Evolutionary conservation across 1,140 invertebrate genomes (phyloP).

Genomic region (Drosophila quadrilineata): DNA sequence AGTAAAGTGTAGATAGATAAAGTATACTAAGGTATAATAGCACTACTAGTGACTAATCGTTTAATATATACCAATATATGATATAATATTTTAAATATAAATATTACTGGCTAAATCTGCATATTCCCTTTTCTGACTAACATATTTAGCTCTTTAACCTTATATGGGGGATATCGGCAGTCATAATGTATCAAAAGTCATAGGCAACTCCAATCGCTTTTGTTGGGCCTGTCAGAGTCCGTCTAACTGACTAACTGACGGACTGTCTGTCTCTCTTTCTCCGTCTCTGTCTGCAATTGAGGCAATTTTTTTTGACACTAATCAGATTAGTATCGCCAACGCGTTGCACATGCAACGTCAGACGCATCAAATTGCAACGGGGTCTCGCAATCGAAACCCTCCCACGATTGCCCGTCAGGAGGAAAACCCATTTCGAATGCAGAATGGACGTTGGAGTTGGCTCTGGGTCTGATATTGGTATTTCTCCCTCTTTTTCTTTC

Average conservation of each 20-base stretch:
- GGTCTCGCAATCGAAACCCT: conserved; percentile 11
- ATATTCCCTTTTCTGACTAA: too few relatives aligned
- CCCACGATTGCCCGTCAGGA: conserved; percentile 30
- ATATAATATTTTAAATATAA: too few relatives aligned
- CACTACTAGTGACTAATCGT: too few relatives aligned
- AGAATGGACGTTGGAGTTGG: conserved; percentile 60
- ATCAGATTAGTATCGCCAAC: conserved; percentile 81
- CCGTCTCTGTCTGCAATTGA: conserved; percentile 44
- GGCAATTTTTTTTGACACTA: conserved; percentile 73
- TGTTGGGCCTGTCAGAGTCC: conserved; percentile 17
- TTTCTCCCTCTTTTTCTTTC: too few relatives aligned
- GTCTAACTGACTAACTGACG: conserved; percentile 4
- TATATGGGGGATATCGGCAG: too few relatives aligned
- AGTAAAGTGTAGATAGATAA: too few relatives aligned
- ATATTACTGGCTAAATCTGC: too few relatives aligned
- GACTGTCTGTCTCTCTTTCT: not conserved
- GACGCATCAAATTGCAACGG: conserved; percentile 76
- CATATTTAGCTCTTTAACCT: too few relatives aligned
- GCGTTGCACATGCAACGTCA: conserved; percentile 46
- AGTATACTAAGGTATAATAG: too few relatives aligned
- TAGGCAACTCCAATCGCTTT: not conserved
- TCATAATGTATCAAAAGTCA: too few relatives aligned
- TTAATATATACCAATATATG: too few relatives aligned
- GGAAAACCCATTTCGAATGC: conserved; percentile 46
- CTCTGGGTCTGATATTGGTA: conserved; percentile 24